These are phyloP conservation scores for Monochamus saltuarius DNA, from an alignment of 1,140 invertebrate species.

Conservation along the genomic window DNA sequence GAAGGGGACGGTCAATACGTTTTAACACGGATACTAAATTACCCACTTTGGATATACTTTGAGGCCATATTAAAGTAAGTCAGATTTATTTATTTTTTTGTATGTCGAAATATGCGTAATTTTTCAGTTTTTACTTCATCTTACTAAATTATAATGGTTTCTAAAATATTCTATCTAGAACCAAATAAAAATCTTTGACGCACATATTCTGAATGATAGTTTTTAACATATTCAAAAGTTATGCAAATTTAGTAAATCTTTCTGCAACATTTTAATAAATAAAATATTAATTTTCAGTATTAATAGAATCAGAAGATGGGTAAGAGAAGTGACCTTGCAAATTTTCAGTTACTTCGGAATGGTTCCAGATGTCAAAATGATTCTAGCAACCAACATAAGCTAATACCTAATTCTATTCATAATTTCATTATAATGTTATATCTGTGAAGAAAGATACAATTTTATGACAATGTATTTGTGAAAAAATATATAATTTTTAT, in stretches of 20 bases:
- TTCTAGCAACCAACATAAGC: slow-evolving; percentile 3
- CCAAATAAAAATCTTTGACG: no score
- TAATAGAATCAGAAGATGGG: slow-evolving; percentile 28
- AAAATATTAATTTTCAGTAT: slow-evolving; percentile 27
- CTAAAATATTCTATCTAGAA: no score
- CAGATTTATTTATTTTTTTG: slow-evolving; percentile 2
- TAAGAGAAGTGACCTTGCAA: slow-evolving; percentile 22
- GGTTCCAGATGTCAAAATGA: slow-evolving; percentile 30
- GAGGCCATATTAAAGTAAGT: slow-evolving; percentile 47
- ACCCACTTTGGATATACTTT: slow-evolving; percentile 37
- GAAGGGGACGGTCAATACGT: slow-evolving; percentile 14
- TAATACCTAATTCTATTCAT: not conserved
- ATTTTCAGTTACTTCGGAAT: slow-evolving; percentile 28
- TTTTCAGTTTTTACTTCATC: not conserved
- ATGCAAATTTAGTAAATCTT: no score
- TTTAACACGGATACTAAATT: slow-evolving; percentile 24
- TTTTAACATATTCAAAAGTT: no score
- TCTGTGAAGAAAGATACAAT: slow-evolving; percentile 1
- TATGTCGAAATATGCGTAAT: not conserved
- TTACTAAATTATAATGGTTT: slow-evolving; percentile 4
- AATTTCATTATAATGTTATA: not conserved
- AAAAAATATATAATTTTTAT: not conserved
- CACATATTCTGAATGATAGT: no score
- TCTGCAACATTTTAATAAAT: not conserved
- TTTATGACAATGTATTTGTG: not conserved